Evolutionary conservation across 2,888 invertebrate genomes (phyloP), one percentile per base, ranked within the genome.

Genomic region (Ochlodes sylvanus): DNA sequence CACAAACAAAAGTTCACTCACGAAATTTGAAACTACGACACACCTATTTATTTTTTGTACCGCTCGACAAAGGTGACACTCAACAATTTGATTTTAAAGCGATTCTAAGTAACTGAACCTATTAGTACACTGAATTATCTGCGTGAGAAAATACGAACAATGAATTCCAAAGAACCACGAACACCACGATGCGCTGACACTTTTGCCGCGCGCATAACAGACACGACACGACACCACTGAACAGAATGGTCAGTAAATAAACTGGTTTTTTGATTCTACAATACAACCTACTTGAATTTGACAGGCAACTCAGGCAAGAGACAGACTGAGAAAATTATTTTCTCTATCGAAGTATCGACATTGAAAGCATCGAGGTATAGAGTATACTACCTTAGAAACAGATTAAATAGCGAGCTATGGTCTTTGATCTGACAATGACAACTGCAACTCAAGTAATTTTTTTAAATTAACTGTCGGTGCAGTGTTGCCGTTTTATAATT

Each of bases 171-270:
- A 63, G 69, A 70, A 73, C 69, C 68, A 71, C 74, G 69, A 72
- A 70, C 69, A 73, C 69, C 67, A 71, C 74, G 69, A 72, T 71
- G 69, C 74, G 69, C 75, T 77, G 63, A 70, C 72, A 73, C 70
- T 70, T 74, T 70, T 69, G 70, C 78, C 79, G 77, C 82, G 80
- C 80, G 79, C 81, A 73, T 68, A 68, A 61, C 6, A 41, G 17
- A 66, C 65, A 41, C 50, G 54, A 54, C 63, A 73, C 69, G 69
- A 70, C 71, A 69, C 70, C 71, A 76, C 75, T 75, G 77, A 75
- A 77, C 77, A 81, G 83, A 80, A 82, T 83, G 81, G 77, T 89
- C 90, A 82, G 90, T 90, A 90, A 88, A 87, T 88, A 90, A 90
- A 91, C 91, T 89, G 90, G 91, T 91, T 92, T 90, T 90, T 89